Base-by-base conservation (phyloP, 2,888 invertebrate species). In the Drosophila limbata region DNA sequence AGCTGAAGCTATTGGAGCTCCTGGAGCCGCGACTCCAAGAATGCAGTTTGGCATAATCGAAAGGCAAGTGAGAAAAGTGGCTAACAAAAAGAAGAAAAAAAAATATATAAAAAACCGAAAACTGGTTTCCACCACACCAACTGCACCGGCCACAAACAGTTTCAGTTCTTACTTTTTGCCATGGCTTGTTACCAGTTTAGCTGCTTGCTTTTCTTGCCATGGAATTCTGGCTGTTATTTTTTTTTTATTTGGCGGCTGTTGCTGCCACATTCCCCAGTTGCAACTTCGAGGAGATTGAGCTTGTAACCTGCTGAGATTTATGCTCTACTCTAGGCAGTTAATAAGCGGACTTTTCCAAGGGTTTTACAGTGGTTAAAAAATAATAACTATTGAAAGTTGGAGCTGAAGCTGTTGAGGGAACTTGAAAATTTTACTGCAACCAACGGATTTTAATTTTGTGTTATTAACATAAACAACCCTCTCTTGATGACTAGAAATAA, bases 1-100 rank as follows among this genome's bases (percentile, higher is more conserved):
- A 65, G 64, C 60, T 70, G 81, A 11, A 42, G 42, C 19, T 42
- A 13, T 17, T 53, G 55, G 42, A 53, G 63, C 50, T 70, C 53
- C 69, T 62, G 56, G n/a, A 72, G 81, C 51, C 56, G 69, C 67
- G 83, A 73, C 73, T 71, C 61, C 52, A 84, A 86, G 89, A 86
- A 86, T 89, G 85, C 85, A 88, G 89, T 86, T 87, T 81, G 82
- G 80, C 77, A 89, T 82, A 89, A 88, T 88, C 85, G 85, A 85
- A 85, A 85, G 85, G 88, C 84, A 81, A 84, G 71, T 69, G 79
- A 87, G 83, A 89, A 87, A 88, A 87, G 76, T 48, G n/a, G 52
- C 37, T 45, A 60, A 64, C 42, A 59, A 35, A 59, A 37, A 50
- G 8, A 28, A 39, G 21, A 28, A 28, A 37, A 37, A 73, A 73